Evolutionary conservation across 2,888 invertebrate genomes (phyloP).

Genomic region (Hofmannophila pseudospretella): DNA sequence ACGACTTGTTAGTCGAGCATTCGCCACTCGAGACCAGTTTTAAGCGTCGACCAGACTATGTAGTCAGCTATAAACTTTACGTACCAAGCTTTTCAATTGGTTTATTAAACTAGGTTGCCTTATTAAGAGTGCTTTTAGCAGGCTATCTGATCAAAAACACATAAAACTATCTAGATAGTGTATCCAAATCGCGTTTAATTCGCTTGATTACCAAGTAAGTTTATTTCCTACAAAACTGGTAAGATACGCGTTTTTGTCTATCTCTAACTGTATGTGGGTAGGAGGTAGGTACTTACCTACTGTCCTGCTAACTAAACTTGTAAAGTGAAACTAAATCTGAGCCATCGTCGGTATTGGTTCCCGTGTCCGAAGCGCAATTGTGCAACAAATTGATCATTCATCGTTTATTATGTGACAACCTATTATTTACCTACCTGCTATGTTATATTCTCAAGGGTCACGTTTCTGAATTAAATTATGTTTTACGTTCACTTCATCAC

Average conservation of each 20-base stretch:
- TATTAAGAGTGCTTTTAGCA: conserved; percentile 1
- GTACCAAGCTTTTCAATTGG: conserved; percentile 1
- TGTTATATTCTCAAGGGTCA: too few species aligned
- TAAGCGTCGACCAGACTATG: conserved; percentile 8
- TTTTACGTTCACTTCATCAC: too few species aligned
- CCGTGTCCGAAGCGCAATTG: conserved; percentile 13
- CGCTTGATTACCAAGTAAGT: too few species aligned
- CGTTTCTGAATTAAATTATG: too few species aligned
- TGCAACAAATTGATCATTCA: conserved; percentile 17
- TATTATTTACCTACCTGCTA: too few species aligned
- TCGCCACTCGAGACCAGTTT: conserved; percentile 14
- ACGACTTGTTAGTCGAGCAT: conserved; percentile 9
- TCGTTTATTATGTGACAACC: conserved; percentile 47
- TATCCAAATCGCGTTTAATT: too few species aligned
- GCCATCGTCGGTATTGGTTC: not conserved
- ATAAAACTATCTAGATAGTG: too few species aligned
- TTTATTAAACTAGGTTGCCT: not conserved
- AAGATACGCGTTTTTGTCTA: too few species aligned
- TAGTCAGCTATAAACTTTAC: conserved; percentile 5
- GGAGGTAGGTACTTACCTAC: too few species aligned
- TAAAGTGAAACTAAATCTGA: conserved; percentile 9
- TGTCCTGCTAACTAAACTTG: not conserved
- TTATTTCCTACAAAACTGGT: too few species aligned
- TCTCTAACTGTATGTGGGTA: not conserved
- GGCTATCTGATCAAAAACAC: not conserved